Base-by-base conservation (phyloP, 2,113 vertebrate species). In the Chlorodrepanis virens region DNA sequence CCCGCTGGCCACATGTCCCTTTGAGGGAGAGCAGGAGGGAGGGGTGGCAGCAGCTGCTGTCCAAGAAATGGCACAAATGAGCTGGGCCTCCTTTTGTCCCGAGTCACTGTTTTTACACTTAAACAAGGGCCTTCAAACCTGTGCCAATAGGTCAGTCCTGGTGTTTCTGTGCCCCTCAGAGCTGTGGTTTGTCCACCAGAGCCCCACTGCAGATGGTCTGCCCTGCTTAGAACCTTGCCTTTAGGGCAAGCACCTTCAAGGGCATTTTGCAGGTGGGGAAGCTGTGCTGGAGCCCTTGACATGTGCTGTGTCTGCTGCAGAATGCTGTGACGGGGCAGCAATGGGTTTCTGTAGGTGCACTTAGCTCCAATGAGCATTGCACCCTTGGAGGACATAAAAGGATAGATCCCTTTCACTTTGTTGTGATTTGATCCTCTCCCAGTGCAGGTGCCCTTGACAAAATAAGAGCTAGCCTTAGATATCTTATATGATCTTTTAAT, bases 61-160 rank as follows among this genome's bases (percentile, higher is more conserved):
- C 24, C 0, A 1, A 4, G 31, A 0, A 4, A 1, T 4, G 35
- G 49, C 44, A 69, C 65, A 39, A 40, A 4, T 0, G 1, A 5
- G 3, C 0, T 3, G 2, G 29, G 15, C 21, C 31, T 53, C 52
- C 57, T 22, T 50, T n/a, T 39, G 57, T 42, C 67, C 27, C 19
- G 5, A 14, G 44, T 47, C 37, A 7, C 21, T 56, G 23, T 3
- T 50, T 74, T 24, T 11, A 18, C 6, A 0, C 49, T 31, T 13
- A 11, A 56, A 3, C 5, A 2, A 8, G 23, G 35, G 10, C 29
- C 15, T 18, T 14, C 16, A 6, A 39, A 57, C 4, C 18, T n/a
- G 21, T 35, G 14, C 29, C 14, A 33, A 5, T 0, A 14, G 39
- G 19, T 23, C 2, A 77, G 2, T 3, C 24, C 5, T 39, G 33